phyloP scores from a whole-genome alignment of 2,888 invertebrate genomes.

The Thysanoteuthis rhombus region DNA sequence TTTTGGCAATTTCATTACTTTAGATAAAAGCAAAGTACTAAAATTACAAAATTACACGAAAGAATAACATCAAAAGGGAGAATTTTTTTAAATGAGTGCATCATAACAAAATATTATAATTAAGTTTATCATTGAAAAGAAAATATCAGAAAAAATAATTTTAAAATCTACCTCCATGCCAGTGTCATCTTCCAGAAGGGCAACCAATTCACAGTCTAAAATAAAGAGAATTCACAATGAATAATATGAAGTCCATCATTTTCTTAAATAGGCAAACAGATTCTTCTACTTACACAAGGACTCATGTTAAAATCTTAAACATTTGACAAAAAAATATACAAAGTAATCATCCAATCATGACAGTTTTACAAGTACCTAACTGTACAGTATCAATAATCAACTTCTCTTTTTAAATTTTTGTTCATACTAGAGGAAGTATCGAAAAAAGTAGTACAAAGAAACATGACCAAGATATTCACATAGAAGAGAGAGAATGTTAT shows the following conservation, averaged over 20 bases:
- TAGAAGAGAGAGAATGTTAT: too few species aligned
- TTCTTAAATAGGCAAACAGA: too few species aligned
- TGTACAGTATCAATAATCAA: too few species aligned
- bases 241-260: too few species aligned
- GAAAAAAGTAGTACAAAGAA: too few species aligned
- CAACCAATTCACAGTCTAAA: constrained; percentile 94
- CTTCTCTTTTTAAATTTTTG: too few species aligned
- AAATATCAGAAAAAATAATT: background rate
- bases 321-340: background rate
- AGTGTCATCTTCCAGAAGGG: constrained; percentile 95
- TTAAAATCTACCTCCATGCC: constrained; percentile 75
- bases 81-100: background rate
- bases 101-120: background rate
- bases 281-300: too few species aligned
- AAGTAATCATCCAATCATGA: too few species aligned
- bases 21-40: background rate
- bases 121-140: background rate
- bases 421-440: too few species aligned
- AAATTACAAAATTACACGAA: background rate
- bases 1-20: background rate
- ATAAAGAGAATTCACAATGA: constrained; percentile 13
- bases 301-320: background rate
- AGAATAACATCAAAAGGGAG: background rate
- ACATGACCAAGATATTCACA: too few species aligned
- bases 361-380: too few species aligned